phyloP scores from a whole-genome alignment of 2,888 invertebrate species.

The Hoplodrina ambigua region DNA sequence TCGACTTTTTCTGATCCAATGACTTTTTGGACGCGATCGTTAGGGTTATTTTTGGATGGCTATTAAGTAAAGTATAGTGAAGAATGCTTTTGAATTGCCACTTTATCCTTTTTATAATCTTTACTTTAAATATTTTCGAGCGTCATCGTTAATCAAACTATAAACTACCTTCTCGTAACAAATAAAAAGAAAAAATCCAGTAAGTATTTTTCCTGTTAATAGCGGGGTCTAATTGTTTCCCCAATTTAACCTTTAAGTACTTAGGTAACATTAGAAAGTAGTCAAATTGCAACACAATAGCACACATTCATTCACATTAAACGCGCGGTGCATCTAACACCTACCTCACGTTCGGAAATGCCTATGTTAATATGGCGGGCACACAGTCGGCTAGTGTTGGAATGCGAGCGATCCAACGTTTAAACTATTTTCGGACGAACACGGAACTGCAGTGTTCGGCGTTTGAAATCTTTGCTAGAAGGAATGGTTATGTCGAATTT shows the following conservation, averaged over 20 bases:
- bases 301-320: conserved; percentile 56
- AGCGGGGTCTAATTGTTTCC: conserved; percentile 23
- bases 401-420: conserved; percentile 77
- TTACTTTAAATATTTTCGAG: not conserved
- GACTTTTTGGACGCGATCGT: conserved; percentile 48
- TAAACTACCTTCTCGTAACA: not conserved
- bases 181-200: not conserved
- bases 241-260: conserved; percentile 24
- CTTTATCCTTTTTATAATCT: not conserved
- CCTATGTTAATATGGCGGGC: conserved; percentile 72
- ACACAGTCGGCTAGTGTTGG: conserved; percentile 73
- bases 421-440: conserved; percentile 82
- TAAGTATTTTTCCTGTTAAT: conserved; percentile 12
- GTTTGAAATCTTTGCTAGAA: conserved; percentile 61
- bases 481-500: conserved; percentile 67
- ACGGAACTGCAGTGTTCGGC: conserved; percentile 75
- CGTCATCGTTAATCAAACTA: not conserved
- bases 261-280: conserved; percentile 41
- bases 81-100: conserved; percentile 18
- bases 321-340: conserved; percentile 54
- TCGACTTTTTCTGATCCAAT: conserved; percentile 57
- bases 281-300: conserved; percentile 56
- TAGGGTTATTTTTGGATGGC: conserved; percentile 40
- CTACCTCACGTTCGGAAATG: conserved; percentile 65
- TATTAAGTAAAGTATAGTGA: conserved; percentile 31